Evolutionary conservation across 2,888 invertebrate species (phyloP), one percentile per base, ranked within the genome.

Genomic region (Germaria angustata): DNA sequence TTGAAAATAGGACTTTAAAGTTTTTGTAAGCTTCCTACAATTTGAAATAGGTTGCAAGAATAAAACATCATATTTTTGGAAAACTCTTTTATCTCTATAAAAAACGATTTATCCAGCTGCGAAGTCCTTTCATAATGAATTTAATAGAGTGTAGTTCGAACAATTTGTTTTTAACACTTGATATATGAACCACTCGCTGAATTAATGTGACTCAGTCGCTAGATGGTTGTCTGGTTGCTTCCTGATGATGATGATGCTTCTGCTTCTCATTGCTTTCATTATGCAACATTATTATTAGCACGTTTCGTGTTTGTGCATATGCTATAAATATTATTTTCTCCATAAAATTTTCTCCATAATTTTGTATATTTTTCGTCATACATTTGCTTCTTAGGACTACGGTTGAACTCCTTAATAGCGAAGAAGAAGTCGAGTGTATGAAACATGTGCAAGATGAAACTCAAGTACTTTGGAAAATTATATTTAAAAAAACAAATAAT

Each of bases 261-360:
- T 73, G 46, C 59, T 55, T 36, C 75, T 63, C 22, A 68, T 68
- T 68, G 80, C 36, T 57, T 75, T 59, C 79, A 82, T 66, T 71
- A 77, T 72, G 72, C 71, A 61, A 68, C 44, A 73, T 75, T 84
- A 84, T 84, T 84, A 84, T 82, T 85, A 84, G 77, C 73, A 84
- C 84, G 63, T 82, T 85, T 84, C 84, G 68, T 85, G 84, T 75
- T 85, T 82, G 73, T 84, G 84, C 84, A 84, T 84, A 81, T 81
- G 79, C 69, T 81, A 80, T 69, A 20, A 72, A 44, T 34, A 36
- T 28, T 13, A 15, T 3, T 36, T 22, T 32, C 20, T 41, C 11
- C 1, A 46, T 9, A 32, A 55, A 17, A 28, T 24, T 11, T 55
- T 32, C n/a, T 41, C 8, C 28, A 46, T 36, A 71, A 11, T 55